Evolutionary conservation across 1,140 invertebrate species (phyloP).

Genomic region (Lasioglossum albipes): DNA sequence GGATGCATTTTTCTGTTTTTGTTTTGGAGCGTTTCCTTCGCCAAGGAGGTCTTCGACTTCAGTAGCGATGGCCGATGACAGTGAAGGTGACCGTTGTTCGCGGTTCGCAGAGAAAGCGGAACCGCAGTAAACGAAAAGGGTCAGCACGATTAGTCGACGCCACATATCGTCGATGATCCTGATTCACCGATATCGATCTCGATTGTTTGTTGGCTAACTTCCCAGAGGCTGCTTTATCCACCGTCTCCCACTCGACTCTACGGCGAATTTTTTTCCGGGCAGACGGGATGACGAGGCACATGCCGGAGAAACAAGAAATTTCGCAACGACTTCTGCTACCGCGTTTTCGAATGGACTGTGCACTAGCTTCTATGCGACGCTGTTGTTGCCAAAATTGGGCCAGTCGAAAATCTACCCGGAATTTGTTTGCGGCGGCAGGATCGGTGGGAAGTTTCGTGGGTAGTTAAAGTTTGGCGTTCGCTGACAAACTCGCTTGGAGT

Average conservation of each 20-base stretch:
- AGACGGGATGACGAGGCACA: constrained; percentile 33
- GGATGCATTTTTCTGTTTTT: constrained; percentile 63
- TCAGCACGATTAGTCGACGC: constrained; percentile 47
- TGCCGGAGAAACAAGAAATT: constrained; percentile 10
- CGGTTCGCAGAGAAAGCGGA: constrained; percentile 47
- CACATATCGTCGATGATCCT: constrained; percentile 53
- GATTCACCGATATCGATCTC: constrained; percentile 22
- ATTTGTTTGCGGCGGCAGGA: neutral
- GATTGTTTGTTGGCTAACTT: constrained; percentile 38
- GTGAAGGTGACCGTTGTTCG: constrained; percentile 37
- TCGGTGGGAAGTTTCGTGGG: neutral
- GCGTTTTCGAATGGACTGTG: neutral
- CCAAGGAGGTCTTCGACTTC: constrained; percentile 64
- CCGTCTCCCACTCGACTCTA: constrained; percentile 32
- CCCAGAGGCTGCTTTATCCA: constrained; percentile 37
- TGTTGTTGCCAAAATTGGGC: neutral
- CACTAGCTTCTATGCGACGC: neutral
- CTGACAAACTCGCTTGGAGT: no score
- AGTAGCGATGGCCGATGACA: constrained; percentile 45
- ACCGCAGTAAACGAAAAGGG: constrained; percentile 36
- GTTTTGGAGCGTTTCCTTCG: constrained; percentile 59
- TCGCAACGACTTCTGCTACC: constrained; percentile 11
- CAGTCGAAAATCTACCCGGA: neutral
- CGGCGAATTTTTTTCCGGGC: constrained; percentile 26
- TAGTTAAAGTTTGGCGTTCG: neutral